Evolutionary conservation across 2,797 vertebrate species (phyloP), one percentile per base, ranked within the genome.

Genomic region (Melanotaenia pygmaea): DNA sequence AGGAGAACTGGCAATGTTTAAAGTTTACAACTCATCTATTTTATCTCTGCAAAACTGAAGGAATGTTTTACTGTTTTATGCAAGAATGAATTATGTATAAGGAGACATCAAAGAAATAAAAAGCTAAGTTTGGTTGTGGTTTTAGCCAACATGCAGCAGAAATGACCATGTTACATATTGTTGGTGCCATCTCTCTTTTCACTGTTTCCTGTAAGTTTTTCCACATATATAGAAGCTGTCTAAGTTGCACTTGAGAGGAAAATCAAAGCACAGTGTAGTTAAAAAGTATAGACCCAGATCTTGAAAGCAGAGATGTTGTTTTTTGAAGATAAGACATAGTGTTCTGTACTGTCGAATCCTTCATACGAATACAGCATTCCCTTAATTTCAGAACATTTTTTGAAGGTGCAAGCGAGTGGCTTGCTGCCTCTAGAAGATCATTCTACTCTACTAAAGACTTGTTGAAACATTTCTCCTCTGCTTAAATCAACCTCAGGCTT

Each of bases 401-500:
- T 40, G 51, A 37, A 63, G 12, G 54, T 6, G 13, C 16, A 51
- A 63, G 14, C 59, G 4, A 56, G 24, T 2, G 24, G 34, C 54
- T 63, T 1, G 0, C 40, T 57, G 68, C 45, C 75, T 78, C 60
- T 67, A 18, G 22, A 34, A 59, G 53, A 45, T 56, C 43, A 59
- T 30, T 65, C 57, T 1, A 22, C 35, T 68, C 65, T 38, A 37
- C 40, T 50, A 16, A n/a, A 72, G 82, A 72, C 91, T 51, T 90
- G 93, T 92, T 75, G 74, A 79, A 88, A 89, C 89, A 88, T 34
- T 81, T 86, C 88, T 77, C 62, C 59, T 81, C 68, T 53, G 59
- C 77, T 81, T 79, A 69, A 82, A 68, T 85, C 86, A 87, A 75
- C 76, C 70, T 80, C 32, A 77, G 76, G 60, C 67, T 72, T 43